phyloP scores from a whole-genome alignment of 2,113 vertebrate species.

The Ginglymostoma cirratum region DNA sequence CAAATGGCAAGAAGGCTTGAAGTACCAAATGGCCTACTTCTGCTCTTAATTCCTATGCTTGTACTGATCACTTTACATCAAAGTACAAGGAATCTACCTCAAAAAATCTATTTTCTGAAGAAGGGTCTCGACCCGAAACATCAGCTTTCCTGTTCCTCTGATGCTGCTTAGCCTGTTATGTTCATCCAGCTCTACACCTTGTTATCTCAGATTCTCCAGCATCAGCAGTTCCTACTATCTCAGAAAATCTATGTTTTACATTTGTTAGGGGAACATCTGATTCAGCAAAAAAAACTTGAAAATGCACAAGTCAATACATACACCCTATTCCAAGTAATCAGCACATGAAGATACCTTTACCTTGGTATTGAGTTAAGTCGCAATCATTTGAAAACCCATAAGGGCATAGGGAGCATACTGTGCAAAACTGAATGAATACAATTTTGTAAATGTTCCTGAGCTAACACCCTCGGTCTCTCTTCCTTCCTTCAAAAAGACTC shows the following conservation, averaged over 20 bases:
- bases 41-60: no score
- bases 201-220: no score
- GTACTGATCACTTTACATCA: background rate
- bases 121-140: no score
- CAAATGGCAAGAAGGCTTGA: no score
- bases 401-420: background rate
- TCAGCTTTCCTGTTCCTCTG: no score
- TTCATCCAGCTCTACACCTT: no score
- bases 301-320: background rate
- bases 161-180: no score
- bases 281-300: background rate
- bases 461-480: background rate
- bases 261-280: background rate
- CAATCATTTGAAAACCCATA: background rate
- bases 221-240: background rate
- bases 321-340: background rate
- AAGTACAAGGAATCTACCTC: background rate
- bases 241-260: background rate
- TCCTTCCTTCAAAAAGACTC: background rate
- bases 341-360: background rate
- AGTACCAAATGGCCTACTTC: no score
- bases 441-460: background rate
- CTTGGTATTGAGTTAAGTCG: background rate
- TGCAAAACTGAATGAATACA: background rate
- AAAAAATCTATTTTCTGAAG: background rate